A percentile compares a stretch with the other conserved stretches of the same genome.
Conservation (phyloP, 2,888 invertebrate genomes). For the Dicyrtoma fusca region DNA sequence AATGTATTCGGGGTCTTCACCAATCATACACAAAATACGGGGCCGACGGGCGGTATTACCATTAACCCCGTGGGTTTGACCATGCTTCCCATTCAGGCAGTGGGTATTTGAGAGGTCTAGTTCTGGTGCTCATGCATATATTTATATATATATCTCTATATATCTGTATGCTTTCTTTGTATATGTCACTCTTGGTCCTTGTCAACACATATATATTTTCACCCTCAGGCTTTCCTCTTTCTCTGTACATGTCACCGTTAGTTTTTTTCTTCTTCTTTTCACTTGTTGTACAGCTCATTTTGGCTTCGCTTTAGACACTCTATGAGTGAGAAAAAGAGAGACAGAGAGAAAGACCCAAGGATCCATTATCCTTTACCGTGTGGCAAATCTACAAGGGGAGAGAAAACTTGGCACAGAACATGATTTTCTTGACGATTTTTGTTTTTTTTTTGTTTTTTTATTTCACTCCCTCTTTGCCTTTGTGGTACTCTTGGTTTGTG, state of each 20-base stretch:
- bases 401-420: conserved; percentile 21
- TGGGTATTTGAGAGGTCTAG: conserved; percentile 53
- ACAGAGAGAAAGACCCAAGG: conserved; percentile 15
- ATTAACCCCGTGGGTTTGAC: conserved; percentile 57
- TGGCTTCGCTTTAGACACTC: neutral
- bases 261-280: neutral
- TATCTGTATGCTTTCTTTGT: too few relatives aligned
- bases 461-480: neutral
- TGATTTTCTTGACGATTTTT: conserved; percentile 21
- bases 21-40: conserved; percentile 45
- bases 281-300: neutral
- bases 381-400: conserved; percentile 11
- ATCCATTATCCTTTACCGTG: conserved; percentile 23
- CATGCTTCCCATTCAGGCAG: conserved; percentile 57
- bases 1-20: conserved; percentile 57
- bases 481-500: conserved; percentile 2
- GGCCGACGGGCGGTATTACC: conserved; percentile 55
- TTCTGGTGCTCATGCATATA: conserved; percentile 4
- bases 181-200: too few relatives aligned
- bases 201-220: too few relatives aligned
- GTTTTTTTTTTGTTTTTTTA: neutral
- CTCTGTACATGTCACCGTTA: neutral
- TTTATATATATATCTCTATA: too few relatives aligned
- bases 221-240: conserved; percentile 4
- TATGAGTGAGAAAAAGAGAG: conserved; percentile 1